Base-by-base conservation (phyloP, 2,797 vertebrate genomes). In the Distichodus sexfasciatus region DNA sequence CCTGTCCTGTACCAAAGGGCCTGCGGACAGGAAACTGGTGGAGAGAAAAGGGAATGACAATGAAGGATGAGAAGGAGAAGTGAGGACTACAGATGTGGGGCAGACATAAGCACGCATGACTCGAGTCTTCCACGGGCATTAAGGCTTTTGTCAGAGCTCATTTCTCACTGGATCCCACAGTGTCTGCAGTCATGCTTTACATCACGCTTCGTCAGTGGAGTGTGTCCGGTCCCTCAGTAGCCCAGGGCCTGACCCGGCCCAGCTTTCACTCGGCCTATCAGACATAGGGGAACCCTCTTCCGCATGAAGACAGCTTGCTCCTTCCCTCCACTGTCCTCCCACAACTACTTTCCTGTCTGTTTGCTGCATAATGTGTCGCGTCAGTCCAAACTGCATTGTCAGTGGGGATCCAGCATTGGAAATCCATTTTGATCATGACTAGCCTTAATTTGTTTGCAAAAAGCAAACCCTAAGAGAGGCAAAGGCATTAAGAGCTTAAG, bases 41-140 rank as follows among this genome's bases (percentile, higher is more conserved):
- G 55, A 12, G 21, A 2, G 15, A 70, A 75, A 60, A 72, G 19
- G 61, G 72, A 76, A 73, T 80, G 82, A 84, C 82, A 84, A 73
- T 78, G 68, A 86, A 82, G 77, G 44, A 48, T 58, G 51, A 28
- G 44, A n/a, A 33, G 24, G 14, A 26, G 41, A 63, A 65, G 48
- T 58, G 58, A 44, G 46, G 35, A 50, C 38, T 65, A 63, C 31
- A 61, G 65, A 62, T 58, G 75, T 74, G 62, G 12, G 50, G 38
- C 38, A 73, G 54, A 40, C 66, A 31, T 55, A 54, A 69, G 19
- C 10, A 47, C 40, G 4, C 19, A 21, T 6, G 41, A 21, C 41
- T 61, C 71, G 7, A 62, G 53, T 50, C 24, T 66, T 77, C 58
- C 65, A 67, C 51, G 46, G 29, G 47, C 8, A 54, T 67, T 67